Evolutionary conservation across 2,797 vertebrate species (phyloP), one percentile per base, ranked within the genome.

Genomic region (Pangasius djambal): DNA sequence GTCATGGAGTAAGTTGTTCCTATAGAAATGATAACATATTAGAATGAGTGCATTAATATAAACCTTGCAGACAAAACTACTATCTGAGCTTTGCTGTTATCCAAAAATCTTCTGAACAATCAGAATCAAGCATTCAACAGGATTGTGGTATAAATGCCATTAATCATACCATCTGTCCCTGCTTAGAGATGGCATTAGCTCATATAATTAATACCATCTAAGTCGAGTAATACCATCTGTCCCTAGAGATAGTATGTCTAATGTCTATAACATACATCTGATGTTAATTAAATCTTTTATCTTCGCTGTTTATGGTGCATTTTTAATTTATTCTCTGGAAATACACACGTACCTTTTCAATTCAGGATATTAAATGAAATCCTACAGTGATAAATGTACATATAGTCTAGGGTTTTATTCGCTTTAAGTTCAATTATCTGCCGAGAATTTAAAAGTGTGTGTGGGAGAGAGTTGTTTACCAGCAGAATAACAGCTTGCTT

Each of bases 381-480:
- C 75, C 75, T 61, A 78, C 83, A 81, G 63, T 59, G 63, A 86
- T 81, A 89, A 82, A 89, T 70, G 88, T 12, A 85, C 72, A 69
- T 79, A 44, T 81, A 44, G n/a, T 81, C 83, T 72, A 34, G 52
- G 37, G 78, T 59, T 69, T 61, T 79, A 61, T 79, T 89, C 50
- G 72, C 72, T 89, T 57, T 13, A 86, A 50, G 52, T 86, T 77
- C 88, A 59, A 69, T 85, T 69, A 85, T 52, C 83, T 85, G 65
- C 55, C 25, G 50, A 81, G 74, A 44, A 69, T 63, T 86, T 57
- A n/a, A n/a, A 61, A 65, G 57, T 83, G 40, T 75, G 87, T 37
- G 52, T 31, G 83, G 48, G 83, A 85, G 77, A 81, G 88, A 70
- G 88, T 70, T 70, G 83, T 86, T 89, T 89, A 79, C 74, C 67